These are phyloP conservation scores for Epinotia demarniana DNA, from an alignment of 2,888 invertebrate genomes.

Conservation along the genomic window DNA sequence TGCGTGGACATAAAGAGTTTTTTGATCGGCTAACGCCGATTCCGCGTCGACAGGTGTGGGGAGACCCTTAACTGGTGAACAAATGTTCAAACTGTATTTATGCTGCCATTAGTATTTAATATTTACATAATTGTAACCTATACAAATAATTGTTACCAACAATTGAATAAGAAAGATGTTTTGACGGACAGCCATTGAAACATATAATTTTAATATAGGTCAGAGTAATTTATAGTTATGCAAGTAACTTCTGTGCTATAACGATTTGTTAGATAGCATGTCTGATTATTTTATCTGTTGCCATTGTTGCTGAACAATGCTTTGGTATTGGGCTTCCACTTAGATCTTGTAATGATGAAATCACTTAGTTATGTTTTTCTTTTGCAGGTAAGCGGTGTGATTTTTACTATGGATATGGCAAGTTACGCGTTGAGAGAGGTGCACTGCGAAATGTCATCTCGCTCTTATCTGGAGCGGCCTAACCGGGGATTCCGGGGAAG, in stretches of 20 bases:
- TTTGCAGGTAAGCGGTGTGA: constrained; percentile 35
- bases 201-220: constrained; percentile 30
- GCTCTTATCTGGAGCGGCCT: too few species aligned
- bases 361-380: constrained; percentile 8
- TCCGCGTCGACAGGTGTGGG: too few species aligned
- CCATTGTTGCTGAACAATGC: constrained; percentile 34
- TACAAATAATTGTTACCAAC: constrained; percentile 5
- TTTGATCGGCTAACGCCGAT: too few species aligned
- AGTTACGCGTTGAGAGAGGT: too few species aligned
- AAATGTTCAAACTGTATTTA: too few species aligned
- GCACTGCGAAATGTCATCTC: too few species aligned
- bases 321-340: constrained; percentile 20
- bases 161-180: constrained; percentile 22
- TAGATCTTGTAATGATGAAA: constrained; percentile 31
- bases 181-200: constrained; percentile 14
- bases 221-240: constrained; percentile 36
- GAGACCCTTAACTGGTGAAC: too few species aligned
- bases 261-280: constrained; percentile 29
- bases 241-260: constrained; percentile 29
- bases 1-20: too few species aligned
- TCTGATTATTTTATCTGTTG: constrained; percentile 27
- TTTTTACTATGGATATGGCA: not conserved
- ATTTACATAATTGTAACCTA: not conserved
- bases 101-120: too few species aligned
- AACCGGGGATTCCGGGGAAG: too few species aligned